Percentiles rank a stretch among this genome's conserved stretches.
Conservation (phyloP, 2,113 vertebrate genomes). For the Irena cyanogastra region DNA sequence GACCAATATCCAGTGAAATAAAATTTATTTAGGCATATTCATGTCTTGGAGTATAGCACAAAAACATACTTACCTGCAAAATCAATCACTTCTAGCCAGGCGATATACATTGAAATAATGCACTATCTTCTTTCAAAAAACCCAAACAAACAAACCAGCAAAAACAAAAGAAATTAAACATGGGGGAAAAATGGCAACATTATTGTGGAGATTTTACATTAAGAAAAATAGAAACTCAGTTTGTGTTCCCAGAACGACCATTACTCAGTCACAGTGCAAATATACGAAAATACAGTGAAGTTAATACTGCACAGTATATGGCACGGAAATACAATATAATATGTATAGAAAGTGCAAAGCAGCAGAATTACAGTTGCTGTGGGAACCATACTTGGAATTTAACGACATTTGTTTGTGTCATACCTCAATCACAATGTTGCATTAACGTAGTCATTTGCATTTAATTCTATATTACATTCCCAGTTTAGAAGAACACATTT, state of each 20-base stretch:
- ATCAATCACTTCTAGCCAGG: not conserved
- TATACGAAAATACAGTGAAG: not conserved
- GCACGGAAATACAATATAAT: not conserved
- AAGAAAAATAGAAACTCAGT: conserved; percentile 12
- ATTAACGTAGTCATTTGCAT: conserved; percentile 55
- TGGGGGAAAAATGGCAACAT: not conserved
- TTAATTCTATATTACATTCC: conserved; percentile 55
- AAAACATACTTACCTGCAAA: not conserved
- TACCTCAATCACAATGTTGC: conserved; percentile 45
- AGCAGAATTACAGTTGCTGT: conserved; percentile 26
- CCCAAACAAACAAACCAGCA: not conserved
- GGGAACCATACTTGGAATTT: conserved; percentile 49
- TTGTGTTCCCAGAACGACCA: conserved; percentile 21
- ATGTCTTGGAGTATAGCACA: not conserved
- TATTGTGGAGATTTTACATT: not conserved
- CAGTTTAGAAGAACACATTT: conserved; percentile 50
- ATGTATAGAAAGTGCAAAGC: conserved; percentile 10
- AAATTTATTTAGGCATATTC: not conserved
- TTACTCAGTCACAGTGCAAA: not conserved
- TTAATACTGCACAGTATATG: not conserved
- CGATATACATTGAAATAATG: not conserved
- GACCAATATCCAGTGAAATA: not conserved
- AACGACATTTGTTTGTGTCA: conserved; percentile 59
- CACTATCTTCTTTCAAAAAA: not conserved
- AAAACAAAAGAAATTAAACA: not conserved